Base-by-base conservation (phyloP, 2,113 vertebrate species). In the Microtus ochrogaster region DNA sequence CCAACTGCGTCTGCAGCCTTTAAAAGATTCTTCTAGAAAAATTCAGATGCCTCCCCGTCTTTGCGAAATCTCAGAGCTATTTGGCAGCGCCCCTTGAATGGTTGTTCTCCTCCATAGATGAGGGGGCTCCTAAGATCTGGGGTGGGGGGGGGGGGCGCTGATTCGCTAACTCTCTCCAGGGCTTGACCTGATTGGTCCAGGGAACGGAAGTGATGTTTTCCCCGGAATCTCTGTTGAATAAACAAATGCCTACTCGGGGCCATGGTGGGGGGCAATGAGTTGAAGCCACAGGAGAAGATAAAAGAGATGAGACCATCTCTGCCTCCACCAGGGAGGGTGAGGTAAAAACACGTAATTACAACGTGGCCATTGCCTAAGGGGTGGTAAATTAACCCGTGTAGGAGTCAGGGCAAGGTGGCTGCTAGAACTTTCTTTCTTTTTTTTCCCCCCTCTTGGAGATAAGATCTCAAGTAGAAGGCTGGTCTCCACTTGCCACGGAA, bases 291-390 rank as follows among this genome's bases (percentile, higher is more conserved):
- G 66, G 33, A 47, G 66, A 82, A 82, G 89, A 89, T 85, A 82
- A 95, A 95, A 95, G 49, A 17, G 8, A 28, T 66, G 74, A 96
- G 76, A 77, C 39, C 81, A 73, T 28, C 72, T 88, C 58, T 84
- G 72, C 93, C 77, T 76, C 91, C 61, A 66, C 66, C 30, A 47
- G 19, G 30, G 89, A 91, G n/a, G 65, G 81, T 77, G 76, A 73
- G 47, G 81, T 94, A 90, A 95, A 95, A 22, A 83, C 68, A 41
- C 36, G 7, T 41, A 78, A 95, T 95, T 92, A 83, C 33, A 73
- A 63, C 52, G 82, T 47, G 39, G 52, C 77, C 66, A 30, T 65
- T 86, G 44, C 93, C 61, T 63, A 86, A 92, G 77, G 89, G 95
- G 66, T 73, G 36, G 76, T 52, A 88, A 94, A 95, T 79, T 66